Base-by-base conservation (phyloP, 2,888 invertebrate species). In the Diaprepes abbreviatus region DNA sequence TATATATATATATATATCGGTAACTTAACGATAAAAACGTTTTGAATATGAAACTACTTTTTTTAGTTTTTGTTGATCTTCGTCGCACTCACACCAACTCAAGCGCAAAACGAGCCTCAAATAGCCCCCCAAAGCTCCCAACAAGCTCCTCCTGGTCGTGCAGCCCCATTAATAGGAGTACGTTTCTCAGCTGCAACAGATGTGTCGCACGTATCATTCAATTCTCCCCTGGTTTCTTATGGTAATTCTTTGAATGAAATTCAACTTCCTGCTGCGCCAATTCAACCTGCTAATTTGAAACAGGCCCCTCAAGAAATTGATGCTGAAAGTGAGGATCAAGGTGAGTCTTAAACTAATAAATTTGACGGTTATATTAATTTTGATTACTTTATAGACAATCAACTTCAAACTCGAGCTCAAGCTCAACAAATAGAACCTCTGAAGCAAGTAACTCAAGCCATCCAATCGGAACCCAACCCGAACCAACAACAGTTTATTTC, bases 121-220 rank as follows among this genome's bases (percentile, higher is more conserved):
- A 19, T 38, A 21, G 55, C 35, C 24, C 35, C 33, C 14, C 55
- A 36, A 55, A 36, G 86, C 88, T n/a, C 31, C n/a, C 31, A 36
- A 10, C 31, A 31, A 75, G 84, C 24, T 24, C 17, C 45, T 82
- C 85, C 74, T 17, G 64, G 72, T 28, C 85, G 83, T 62, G 81
- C 85, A 75, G 79, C 86, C 74, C 85, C 86, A 79, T 85, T 86
- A 77, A 82, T 86, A 76, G 78, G 79, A 5, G 74, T 78, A 6
- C 72, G 76, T 12, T 80, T 79, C 63, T 77, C 79, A 1, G 77
- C 78, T 19, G 87, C 89, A 6, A 87, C 89, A 3, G 85, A 87
- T 10, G 88, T 89, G 2, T 87, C 88, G 7, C 88, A 88, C 80
- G 87, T 88, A 86, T 86, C 87, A 43, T 89, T 88, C 82, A 81